Evolutionary conservation across 2,888 invertebrate genomes (phyloP).

Genomic region (Ceriagrion tenellum): DNA sequence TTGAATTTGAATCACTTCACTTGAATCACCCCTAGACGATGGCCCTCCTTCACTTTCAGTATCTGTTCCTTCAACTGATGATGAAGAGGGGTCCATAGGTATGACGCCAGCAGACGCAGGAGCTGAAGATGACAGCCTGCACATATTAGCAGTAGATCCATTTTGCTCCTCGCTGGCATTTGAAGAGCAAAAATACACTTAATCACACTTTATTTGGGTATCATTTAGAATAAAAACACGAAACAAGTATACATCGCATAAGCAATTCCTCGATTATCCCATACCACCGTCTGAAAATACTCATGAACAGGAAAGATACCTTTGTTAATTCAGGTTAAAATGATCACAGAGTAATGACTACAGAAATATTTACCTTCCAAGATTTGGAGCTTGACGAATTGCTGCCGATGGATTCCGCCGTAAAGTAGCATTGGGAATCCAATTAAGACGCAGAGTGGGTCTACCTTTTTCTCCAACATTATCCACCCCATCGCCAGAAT

Average conservation of each 20-base stretch:
- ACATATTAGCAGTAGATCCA: conserved; percentile 2
- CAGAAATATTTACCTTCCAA: background rate
- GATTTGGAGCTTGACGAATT: conserved; percentile 77
- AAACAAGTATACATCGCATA: background rate
- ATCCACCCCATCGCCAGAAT: conserved; percentile 17
- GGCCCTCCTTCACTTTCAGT: conserved; percentile 54
- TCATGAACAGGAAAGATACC: background rate
- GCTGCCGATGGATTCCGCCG: conserved; percentile 90
- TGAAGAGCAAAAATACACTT: background rate
- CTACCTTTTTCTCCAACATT: conserved; percentile 79
- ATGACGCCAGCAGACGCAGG: conserved; percentile 52
- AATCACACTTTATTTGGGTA: background rate
- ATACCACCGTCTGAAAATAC: background rate
- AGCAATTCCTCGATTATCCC: background rate
- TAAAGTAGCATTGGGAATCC: conserved; percentile 96
- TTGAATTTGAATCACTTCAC: conserved; percentile 58
- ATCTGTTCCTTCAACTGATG: conserved; percentile 48
- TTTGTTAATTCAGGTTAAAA: background rate
- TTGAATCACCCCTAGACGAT: conserved; percentile 43
- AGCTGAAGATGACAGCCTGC: conserved; percentile 47
- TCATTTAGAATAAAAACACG: background rate
- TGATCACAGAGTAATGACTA: background rate
- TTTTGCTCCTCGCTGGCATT: conserved; percentile 40
- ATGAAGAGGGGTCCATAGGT: conserved; percentile 11
- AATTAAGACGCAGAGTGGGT: conserved; percentile 92